Conservation (phyloP, 2,113 vertebrate species). For the Theristicus caerulescens region DNA sequence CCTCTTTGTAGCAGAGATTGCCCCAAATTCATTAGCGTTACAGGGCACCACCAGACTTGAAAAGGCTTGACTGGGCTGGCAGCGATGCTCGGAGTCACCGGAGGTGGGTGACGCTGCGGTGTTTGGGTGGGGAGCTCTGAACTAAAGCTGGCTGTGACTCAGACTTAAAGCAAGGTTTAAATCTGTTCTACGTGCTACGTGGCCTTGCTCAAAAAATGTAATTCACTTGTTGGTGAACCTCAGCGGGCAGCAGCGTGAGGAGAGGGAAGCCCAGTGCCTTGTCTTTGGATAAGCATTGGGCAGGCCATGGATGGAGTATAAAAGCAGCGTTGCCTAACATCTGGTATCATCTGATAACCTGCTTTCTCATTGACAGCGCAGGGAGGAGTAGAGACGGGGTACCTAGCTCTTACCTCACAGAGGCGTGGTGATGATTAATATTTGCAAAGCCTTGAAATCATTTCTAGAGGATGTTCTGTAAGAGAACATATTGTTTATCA, state of each 20-base stretch:
- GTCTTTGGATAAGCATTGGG: fast-evolving
- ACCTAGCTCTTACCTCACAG: not conserved
- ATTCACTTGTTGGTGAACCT: not conserved
- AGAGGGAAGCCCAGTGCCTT: not conserved
- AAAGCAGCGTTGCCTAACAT: not conserved
- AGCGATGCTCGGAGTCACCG: fast-evolving
- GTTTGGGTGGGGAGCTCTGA: not conserved
- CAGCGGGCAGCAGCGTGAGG: not conserved
- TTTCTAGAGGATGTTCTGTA: not conserved
- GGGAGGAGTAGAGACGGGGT: not conserved
- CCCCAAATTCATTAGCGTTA: fast-evolving
- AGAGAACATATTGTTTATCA: not conserved
- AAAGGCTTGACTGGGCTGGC: not conserved
- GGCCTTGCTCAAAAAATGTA: fast-evolving
- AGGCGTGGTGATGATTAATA: not conserved
- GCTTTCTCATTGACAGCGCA: fast-evolving
- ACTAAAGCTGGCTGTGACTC: not conserved
- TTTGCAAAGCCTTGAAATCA: not conserved
- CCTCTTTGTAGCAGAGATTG: not conserved
- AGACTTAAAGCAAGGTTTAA: not conserved
- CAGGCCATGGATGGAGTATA: fast-evolving
- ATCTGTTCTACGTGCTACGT: fast-evolving
- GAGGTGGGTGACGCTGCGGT: fast-evolving
- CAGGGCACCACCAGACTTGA: not conserved
- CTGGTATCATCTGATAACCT: not conserved